Conservation (phyloP, 2,888 invertebrate genomes). For the Timema cristinae region DNA sequence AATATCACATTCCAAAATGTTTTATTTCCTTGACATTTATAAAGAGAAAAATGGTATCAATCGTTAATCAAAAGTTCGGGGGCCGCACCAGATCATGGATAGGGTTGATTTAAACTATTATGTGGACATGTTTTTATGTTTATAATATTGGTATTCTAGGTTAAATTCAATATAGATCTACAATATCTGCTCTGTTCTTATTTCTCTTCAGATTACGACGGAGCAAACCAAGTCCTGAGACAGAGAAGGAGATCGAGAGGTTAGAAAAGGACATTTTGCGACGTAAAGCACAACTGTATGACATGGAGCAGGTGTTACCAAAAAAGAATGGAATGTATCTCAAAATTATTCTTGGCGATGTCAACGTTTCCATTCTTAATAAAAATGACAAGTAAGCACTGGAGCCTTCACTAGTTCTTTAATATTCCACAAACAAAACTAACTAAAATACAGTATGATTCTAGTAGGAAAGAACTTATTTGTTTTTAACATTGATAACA, state of each 20-base stretch:
- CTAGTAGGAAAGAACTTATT: too few species aligned
- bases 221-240: conserved; percentile 43
- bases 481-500: too few species aligned
- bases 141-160: conserved; percentile 10
- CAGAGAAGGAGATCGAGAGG: conserved; percentile 40
- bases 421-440: not conserved
- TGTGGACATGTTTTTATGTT: not conserved
- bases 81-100: too few species aligned
- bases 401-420: conserved; percentile 16
- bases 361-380: conserved; percentile 95
- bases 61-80: not conserved
- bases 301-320: conserved; percentile 91
- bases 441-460: too few species aligned
- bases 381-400: conserved; percentile 89
- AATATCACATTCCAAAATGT: too few species aligned
- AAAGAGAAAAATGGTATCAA: not conserved
- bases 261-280: conserved; percentile 76
- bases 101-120: too few species aligned
- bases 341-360: conserved; percentile 93
- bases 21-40: too few species aligned
- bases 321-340: conserved; percentile 87
- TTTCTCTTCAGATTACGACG: not conserved
- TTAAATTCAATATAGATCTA: conserved; percentile 1
- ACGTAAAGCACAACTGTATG: conserved; percentile 79
- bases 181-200: not conserved